Evolutionary conservation across 2,797 vertebrate genomes (phyloP).

Genomic region (Danio jaintianensis): DNA sequence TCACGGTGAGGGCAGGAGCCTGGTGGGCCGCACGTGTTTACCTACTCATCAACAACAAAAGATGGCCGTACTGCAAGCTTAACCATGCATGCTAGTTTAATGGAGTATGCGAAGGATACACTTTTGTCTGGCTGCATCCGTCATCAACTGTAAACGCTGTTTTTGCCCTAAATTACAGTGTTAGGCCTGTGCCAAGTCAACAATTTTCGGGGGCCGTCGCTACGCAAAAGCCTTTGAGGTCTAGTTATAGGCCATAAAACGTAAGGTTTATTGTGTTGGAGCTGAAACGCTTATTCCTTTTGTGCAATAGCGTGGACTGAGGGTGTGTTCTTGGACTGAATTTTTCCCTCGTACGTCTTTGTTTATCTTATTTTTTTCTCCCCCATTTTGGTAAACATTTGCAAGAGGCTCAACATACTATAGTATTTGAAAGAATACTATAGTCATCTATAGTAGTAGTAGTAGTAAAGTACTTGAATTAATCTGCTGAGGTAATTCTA

Average conservation of each 20-base stretch:
- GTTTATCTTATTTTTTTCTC: slow-evolving; percentile 20
- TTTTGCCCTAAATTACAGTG: slow-evolving; percentile 64
- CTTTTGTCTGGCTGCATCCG: slow-evolving; percentile 58
- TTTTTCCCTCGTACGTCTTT: not conserved
- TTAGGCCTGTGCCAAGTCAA: slow-evolving; percentile 55
- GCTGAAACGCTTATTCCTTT: slow-evolving; percentile 38
- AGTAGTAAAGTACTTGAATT: too few species aligned
- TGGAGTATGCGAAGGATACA: slow-evolving; percentile 54
- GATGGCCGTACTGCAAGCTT: not conserved
- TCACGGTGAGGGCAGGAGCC: slow-evolving; percentile 7
- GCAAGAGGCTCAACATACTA: too few species aligned
- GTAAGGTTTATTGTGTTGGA: slow-evolving; percentile 42
- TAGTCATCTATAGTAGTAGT: too few species aligned
- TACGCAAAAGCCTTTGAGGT: slow-evolving; percentile 39
- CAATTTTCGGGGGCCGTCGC: slow-evolving; percentile 41
- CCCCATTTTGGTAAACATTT: too few species aligned
- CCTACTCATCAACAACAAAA: slow-evolving; percentile 53
- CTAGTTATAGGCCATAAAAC: slow-evolving; percentile 50
- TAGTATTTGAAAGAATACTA: too few species aligned
- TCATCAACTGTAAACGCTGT: slow-evolving; percentile 63
- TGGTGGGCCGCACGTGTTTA: slow-evolving; percentile 24
- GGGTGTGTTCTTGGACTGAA: slow-evolving; percentile 11
- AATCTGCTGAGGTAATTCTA: too few species aligned
- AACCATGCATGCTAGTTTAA: slow-evolving; percentile 51
- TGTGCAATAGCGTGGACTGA: slow-evolving; percentile 8